Base-by-base conservation (phyloP, 2,113 vertebrate species). In the Oplegnathus fasciatus region DNA sequence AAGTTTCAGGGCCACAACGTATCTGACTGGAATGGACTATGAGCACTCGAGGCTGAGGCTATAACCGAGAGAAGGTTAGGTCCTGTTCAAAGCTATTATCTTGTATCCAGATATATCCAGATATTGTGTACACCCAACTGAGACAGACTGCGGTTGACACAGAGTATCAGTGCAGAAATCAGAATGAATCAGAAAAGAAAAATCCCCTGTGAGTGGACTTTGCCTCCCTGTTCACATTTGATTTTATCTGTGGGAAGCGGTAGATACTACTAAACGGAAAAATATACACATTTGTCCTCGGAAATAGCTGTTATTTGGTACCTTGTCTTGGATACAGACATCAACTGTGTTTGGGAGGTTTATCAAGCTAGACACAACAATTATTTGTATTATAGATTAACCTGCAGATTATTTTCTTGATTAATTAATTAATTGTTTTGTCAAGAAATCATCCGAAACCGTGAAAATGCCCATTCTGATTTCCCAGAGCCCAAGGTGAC, bases 151-250 rank as follows among this genome's bases (percentile, higher is more conserved):
- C 62, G 52, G 48, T 74, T 64, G 55, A 76, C 55, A 72, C 77
- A 54, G 44, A 28, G 34, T 65, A 83, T 80, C 71, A 60, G n/a
- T 60, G 24, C 22, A 57, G 46, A 83, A 85, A 85, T 80, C 62
- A 50, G 66, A 74, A 52, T 55, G n/a, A 71, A 82, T 75, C 28
- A 32, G 40, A 67, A 61, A 81, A 80, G n/a, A 73, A 68, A 73
- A 86, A 52, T 46, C 11, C 44, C 26, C 44, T 52, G 37, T 5
- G 70, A 82, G 71, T 48, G 48, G 66, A 75, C 44, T 82, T 67
- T 71, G 75, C 50, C 34, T 78, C 64, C 2, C 48, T 73, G 78
- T 80, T 86, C 61, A 80, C 60, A 84, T 86, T 77, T 75, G 46
- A 86, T 85, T 86, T 74, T 74, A 82, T 83, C 85, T 55, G 52